phyloP scores from a whole-genome alignment of 2,797 vertebrate genomes.

The Distichodus sexfasciatus region DNA sequence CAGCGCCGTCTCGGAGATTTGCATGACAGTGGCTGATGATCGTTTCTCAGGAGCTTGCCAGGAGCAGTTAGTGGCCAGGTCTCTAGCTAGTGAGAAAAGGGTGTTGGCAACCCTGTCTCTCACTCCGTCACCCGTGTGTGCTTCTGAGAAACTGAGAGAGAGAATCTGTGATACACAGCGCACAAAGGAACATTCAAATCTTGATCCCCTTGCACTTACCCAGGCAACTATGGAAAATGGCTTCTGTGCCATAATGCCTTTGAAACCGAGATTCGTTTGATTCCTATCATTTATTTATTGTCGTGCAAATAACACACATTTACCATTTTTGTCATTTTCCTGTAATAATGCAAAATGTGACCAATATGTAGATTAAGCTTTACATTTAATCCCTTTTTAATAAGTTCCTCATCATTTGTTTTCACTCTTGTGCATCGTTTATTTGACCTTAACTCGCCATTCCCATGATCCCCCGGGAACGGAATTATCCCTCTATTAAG shows the following conservation, averaged over 20 bases:
- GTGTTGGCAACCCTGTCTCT: constrained; percentile 51
- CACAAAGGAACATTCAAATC: constrained; percentile 38
- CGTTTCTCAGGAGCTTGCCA: constrained; percentile 50
- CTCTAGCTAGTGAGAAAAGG: constrained; percentile 45
- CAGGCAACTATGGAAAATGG: constrained; percentile 18
- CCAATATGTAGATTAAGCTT: too few species aligned
- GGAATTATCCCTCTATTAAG: constrained; percentile 1
- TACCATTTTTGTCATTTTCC: not conserved
- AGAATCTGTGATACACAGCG: constrained; percentile 20
- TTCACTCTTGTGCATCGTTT: constrained; percentile 19
- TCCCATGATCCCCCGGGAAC: constrained; percentile 18
- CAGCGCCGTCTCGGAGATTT: constrained; percentile 48
- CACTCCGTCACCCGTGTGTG: constrained; percentile 32
- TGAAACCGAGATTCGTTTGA: not conserved
- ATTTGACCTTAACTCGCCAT: constrained; percentile 9
- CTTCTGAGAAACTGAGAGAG: constrained; percentile 12
- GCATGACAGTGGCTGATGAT: constrained; percentile 50
- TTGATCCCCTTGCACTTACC: constrained; percentile 35
- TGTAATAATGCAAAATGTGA: not conserved
- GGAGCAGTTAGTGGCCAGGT: constrained; percentile 47
- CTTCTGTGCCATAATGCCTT: constrained; percentile 10
- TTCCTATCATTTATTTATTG: not conserved
- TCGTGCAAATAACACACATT: not conserved
- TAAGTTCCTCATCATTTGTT: constrained; percentile 14
- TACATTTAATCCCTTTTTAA: too few species aligned